Conservation (phyloP, 2,113 vertebrate genomes). For the Crotalus horridus region DNA sequence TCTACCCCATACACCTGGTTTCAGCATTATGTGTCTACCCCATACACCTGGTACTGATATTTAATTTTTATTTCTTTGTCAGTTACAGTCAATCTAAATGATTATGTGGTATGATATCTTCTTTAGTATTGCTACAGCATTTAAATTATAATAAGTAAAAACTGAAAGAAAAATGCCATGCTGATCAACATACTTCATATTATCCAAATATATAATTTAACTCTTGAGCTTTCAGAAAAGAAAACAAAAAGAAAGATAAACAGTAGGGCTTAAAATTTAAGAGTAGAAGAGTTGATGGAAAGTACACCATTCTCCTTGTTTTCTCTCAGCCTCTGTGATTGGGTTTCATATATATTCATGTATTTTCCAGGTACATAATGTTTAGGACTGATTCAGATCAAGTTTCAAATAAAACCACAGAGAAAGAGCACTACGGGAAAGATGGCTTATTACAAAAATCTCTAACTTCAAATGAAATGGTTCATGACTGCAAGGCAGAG, state of each 20-base stretch:
- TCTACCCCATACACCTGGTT: not conserved
- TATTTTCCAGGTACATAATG: not conserved
- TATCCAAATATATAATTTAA: not conserved
- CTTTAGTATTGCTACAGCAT: not conserved
- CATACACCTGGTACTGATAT: not conserved
- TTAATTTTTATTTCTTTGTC: not conserved
- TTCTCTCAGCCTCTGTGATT: not conserved
- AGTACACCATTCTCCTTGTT: not conserved
- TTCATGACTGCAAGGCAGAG: not conserved
- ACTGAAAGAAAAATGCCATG: not conserved
- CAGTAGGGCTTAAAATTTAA: not conserved
- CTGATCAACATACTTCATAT: not conserved
- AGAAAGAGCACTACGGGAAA: not conserved
- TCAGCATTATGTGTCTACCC: no score
- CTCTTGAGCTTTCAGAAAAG: not conserved
- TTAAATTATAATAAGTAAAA: not conserved
- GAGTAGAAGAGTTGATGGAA: not conserved
- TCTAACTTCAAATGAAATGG: not conserved
- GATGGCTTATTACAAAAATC: not conserved
- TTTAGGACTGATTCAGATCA: not conserved
- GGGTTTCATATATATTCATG: not conserved
- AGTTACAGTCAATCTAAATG: not conserved
- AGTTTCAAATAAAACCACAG: not conserved
- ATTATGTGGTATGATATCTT: not conserved
- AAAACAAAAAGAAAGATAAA: not conserved